Percentiles rank a stretch among this genome's conserved stretches.
phyloP scores from a whole-genome alignment of 2,113 vertebrate species.

The Montifringilla adamsi region DNA sequence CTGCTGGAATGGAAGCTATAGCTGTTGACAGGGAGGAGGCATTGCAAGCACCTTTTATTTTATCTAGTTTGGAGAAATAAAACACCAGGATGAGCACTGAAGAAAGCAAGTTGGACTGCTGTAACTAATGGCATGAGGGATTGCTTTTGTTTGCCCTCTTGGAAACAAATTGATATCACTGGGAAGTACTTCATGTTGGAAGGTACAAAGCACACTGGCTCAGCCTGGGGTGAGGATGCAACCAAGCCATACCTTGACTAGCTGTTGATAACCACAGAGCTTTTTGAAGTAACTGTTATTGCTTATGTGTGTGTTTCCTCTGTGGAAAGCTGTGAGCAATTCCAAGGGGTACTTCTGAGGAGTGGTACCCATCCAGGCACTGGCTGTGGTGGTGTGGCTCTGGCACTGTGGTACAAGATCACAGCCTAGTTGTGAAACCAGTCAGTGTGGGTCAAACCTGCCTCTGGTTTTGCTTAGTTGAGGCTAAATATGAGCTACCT shows the following conservation, averaged over 20 bases:
- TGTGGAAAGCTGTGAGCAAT: not conserved
- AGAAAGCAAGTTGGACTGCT: not conserved
- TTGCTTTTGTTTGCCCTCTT: not conserved
- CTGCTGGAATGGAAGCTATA: not conserved
- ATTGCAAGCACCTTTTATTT: not conserved
- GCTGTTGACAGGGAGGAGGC: not conserved
- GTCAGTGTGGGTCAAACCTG: accelerated
- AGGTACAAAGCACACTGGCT: not conserved
- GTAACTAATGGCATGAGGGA: not conserved
- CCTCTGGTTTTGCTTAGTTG: not conserved
- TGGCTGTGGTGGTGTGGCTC: accelerated
- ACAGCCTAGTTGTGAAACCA: not conserved
- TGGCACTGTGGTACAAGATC: not conserved
- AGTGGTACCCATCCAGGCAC: accelerated
- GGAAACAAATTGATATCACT: not conserved
- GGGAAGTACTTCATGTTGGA: not conserved
- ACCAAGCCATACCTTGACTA: not conserved
- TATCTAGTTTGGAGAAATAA: not conserved
- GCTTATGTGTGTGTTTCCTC: not conserved
- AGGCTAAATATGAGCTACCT: not conserved
- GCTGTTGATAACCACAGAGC: not conserved
- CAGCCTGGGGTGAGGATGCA: not conserved
- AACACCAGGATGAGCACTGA: not conserved
- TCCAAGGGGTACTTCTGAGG: not conserved
- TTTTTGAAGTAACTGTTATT: not conserved